Base-by-base conservation (phyloP, 1,140 invertebrate genomes). In the Camponotus vicinus region DNA sequence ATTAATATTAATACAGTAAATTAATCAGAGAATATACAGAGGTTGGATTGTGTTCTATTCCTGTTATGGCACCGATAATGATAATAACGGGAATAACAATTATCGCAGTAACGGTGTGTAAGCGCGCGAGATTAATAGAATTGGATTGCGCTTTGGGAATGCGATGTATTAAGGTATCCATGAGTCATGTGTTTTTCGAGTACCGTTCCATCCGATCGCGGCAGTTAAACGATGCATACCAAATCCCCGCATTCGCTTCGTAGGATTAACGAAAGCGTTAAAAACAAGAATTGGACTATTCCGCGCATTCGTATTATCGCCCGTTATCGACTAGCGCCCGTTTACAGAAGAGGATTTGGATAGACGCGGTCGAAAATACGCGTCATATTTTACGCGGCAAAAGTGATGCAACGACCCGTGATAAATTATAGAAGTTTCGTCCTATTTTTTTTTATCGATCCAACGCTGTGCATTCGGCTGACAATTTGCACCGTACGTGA, bases 51-150 rank as follows among this genome's bases (percentile, higher is more conserved):
- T 13, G 4, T 5, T 45, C 49, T 15, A 11, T 37, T 57, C 57
- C 45, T 57, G 13, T 37, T 37, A 45, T 45, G 11, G 27, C 18
- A 73, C 40, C 7, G 21, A 59, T 73, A 63, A 73, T 49, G 59
- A 63, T 61, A 40, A 42, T 70, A 70, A 66, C n/a, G 7, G 18
- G n/a, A 18, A n/a, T 66, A 80, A 27, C 27, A 63, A 73, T 83
- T 49, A 45, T 55, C 40, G 7, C 27, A 13, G 75, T 61, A 61
- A 83, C 69, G 9, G n/a, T 7, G 18, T 32, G 15, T 13, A 34
- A n/a, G 70, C 79, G 32, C 27, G 37, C 27, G 55, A 83, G 57
- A 83, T 83, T 83, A 83, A 83, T 83, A 40, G 32, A 18, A 63
- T 73, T 32, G 18, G n/a, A 3, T 71, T 57, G 21, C 27, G 9